Evolutionary conservation across 2,888 invertebrate species (phyloP), one percentile per base, ranked within the genome.

Genomic region (Lepidocyrtinus sp.): DNA sequence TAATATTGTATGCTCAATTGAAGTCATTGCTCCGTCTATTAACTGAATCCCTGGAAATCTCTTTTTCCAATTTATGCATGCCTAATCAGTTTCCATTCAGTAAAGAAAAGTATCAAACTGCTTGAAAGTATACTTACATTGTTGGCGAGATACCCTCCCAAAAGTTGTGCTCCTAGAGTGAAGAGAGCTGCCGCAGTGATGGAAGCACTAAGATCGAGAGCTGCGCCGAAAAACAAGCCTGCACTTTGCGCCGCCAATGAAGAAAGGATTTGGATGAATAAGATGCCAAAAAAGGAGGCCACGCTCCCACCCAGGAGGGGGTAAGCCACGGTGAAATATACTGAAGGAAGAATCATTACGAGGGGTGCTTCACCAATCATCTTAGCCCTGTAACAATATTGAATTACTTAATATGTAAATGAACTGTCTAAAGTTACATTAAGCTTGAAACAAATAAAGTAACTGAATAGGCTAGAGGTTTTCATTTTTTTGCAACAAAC

Each of bases 301-400:
- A 92, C 91, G 87, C 91, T 91, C 87, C 92, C 91, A 83, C 92
- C 94, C 88, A 94, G 90, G 92, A 94, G 92, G 85, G 94, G 93
- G 89, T 94, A 95, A 84, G 93, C 92, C 86, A 94, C 93, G 87
- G 93, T 89, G 88, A 93, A 93, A 90, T 94, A 94, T 87, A 94
- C 91, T 61, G 93, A 92, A 78, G 94, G 94, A 87, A 94, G 89
- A 50, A 93, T 92, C 86, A 94, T 91, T 61, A 93, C 93, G 85
- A 94, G 88, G 7, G 94, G 94, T n/a, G 94, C 88, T 88, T 95
- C 95, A 77, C 94, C 94, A 82, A 93, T 91, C 93, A 94, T 94
- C 89, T 95, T 94, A 81, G 95, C 94, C 88, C 94, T 83, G 70
- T 75, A 80, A n/a, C n/a, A n/a, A n/a, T n/a, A n/a, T n/a, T 46